Base-by-base conservation (phyloP, 2,888 invertebrate species). In the Uloborus plumipes region DNA sequence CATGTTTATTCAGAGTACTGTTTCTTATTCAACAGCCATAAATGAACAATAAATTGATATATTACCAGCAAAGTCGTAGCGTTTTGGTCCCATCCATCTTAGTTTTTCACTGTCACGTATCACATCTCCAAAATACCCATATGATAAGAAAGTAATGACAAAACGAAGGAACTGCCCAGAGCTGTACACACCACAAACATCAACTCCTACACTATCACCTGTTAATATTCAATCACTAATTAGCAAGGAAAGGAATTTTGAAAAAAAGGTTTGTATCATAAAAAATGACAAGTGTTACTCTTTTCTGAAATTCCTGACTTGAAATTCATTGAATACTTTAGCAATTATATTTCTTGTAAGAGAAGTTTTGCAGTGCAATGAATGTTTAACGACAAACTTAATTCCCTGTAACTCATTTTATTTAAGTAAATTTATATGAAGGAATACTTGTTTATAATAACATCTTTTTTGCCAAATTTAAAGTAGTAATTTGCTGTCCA, bases 81-180 rank as follows among this genome's bases (percentile, higher is more conserved):
- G 91, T 85, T 92, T 92, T 18, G 95, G 95, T 55, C 96, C 96
- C 93, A 96, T 93, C 94, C 94, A 95, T 62, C 95, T 91, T 87
- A 94, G 93, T 84, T 92, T 92, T 87, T 95, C 95, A 87, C 95
- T 95, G 87, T 94, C 93, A 82, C 92, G 91, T 22, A 95, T 91
- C 53, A 94, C 92, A 89, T 96, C 95, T 2, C 95, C 96, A 87
- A 95, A 91, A 89, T 94, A 96, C 1, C 96, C 96, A 88, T 95
- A 96, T 83, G 94, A 94, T 84, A 95, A 90, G 65, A 94, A 92
- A 86, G 94, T 94, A 18, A 94, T 93, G 87, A 93, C 94, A 86
- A 94, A 92, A 74, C 93, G 91, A 51, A 93, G 88, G 61, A 91
- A 88, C 55, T 91, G 91, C 73, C 91, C 91, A 70, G 87, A 88